Evolutionary conservation across 2,113 vertebrate species (phyloP), one percentile per base, ranked within the genome.

Genomic region (Gnathonemus longibarbis): DNA sequence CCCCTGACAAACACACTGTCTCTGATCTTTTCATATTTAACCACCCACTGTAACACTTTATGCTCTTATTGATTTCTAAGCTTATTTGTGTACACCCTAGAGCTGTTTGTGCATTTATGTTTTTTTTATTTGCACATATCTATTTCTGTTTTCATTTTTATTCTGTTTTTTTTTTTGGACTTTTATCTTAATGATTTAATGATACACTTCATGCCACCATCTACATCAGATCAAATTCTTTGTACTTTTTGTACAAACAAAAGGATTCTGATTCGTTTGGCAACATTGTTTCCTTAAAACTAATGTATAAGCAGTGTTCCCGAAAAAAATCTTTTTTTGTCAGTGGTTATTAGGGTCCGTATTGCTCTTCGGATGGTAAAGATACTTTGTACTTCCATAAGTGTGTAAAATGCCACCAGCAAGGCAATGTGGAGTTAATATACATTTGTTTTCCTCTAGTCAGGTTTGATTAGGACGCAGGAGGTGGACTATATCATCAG

Each of bases 391-490:
- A 39, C 48, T 7, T 87, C 10, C 5, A n/a, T 52, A 31, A n/a
- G 31, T 39, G 70, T 15, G 13, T 77, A 56, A 19, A 35, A 11
- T 53, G 49, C 13, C 31, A 39, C 39, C 31, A 15, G 13, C 27
- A 35, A 39, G 4, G 70, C 3, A 74, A 39, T 77, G 17, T 77
- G 70, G 70, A 90, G 89, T 88, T 95, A 86, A 39, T 21, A 1
- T 90, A 62, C 87, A 86, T 94, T 89, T 94, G 89, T 93, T 93
- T 93, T 90, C 93, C 90, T 96, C 90, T 94, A 98, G 97, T 96
- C 97, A 93, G 97, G 97, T 95, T 94, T 98, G 93, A 98, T 98
- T 93, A 96, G 97, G 91, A 97, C 97, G 0, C 93, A 95, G 88
- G 96, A 96, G 9, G 94, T 94, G 0, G 97, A 98, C 93, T 98